A percentile compares a stretch with the other conserved stretches of the same genome.
These are phyloP conservation scores for Dermochelys coriacea DNA, from an alignment of 2,797 vertebrate species.

Conservation along the genomic window DNA sequence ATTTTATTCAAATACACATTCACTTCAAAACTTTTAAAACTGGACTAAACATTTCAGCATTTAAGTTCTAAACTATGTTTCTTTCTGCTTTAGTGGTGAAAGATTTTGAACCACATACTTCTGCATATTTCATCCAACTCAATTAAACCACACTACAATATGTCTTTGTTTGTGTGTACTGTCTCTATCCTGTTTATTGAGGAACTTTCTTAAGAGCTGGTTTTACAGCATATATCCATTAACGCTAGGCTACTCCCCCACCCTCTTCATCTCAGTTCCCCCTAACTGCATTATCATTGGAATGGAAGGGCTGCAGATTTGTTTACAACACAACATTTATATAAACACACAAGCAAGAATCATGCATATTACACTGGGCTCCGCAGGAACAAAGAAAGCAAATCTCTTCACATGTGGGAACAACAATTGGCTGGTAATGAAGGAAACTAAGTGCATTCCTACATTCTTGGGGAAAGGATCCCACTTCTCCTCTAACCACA, in stretches of 20 bases:
- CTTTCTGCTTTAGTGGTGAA: neutral
- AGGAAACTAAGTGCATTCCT: neutral
- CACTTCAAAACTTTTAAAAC: constrained; percentile 10
- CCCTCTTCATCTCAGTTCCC: neutral
- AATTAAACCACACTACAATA: neutral
- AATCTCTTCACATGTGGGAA: neutral
- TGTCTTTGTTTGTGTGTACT: neutral
- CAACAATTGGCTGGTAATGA: neutral
- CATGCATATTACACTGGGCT: neutral
- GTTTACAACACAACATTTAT: neutral
- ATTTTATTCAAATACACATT: neutral
- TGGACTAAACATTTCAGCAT: neutral
- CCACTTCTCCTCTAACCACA: neutral
- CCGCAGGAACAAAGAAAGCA: neutral
- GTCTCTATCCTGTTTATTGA: neutral
- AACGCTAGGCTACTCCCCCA: neutral
- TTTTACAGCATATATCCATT: neutral
- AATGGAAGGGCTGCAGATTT: neutral
- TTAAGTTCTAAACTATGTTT: neutral
- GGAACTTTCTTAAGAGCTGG: neutral
- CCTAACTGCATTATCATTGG: neutral
- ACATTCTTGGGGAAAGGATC: too few relatives aligned
- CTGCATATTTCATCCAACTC: neutral
- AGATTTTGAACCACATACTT: neutral
- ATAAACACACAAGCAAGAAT: neutral